Percentiles rank a stretch among this genome's conserved stretches.
Evolutionary conservation across 2,888 invertebrate species (phyloP).

Genomic region (Leucophenga maculata): DNA sequence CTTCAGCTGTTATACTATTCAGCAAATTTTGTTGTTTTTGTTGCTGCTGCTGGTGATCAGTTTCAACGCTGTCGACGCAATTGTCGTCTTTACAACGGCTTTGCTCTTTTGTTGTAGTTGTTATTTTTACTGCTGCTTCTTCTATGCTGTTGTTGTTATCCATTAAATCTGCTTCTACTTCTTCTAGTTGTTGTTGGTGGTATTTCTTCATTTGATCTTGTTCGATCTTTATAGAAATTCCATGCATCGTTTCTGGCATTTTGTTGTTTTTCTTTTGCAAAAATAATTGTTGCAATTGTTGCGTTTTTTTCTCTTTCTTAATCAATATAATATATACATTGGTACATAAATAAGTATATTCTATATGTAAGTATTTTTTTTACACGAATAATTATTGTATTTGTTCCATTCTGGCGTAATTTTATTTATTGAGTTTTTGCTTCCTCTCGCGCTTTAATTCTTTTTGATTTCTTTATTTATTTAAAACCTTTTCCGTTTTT

Average conservation of each 20-base stretch:
- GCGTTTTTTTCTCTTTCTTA: slow-evolving; percentile 1
- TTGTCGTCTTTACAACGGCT: no score
- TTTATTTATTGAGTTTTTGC: no score
- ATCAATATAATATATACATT: neutral
- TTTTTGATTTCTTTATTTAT: no score
- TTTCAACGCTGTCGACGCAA: no score
- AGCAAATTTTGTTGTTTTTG: neutral
- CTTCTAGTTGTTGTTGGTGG: slow-evolving; percentile 35
- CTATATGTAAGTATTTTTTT: no score
- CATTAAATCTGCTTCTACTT: slow-evolving; percentile 52
- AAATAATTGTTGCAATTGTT: slow-evolving; percentile 27
- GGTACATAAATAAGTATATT: neutral
- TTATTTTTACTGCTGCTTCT: slow-evolving; percentile 33
- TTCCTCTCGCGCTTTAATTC: no score
- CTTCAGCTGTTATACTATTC: neutral
- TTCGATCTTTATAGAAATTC: slow-evolving; percentile 2
- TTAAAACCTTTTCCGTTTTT: no score
- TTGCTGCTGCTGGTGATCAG: neutral
- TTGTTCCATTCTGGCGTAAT: no score
- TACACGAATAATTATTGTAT: neutral
- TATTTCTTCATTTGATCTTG: slow-evolving; percentile 26
- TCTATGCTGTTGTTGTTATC: slow-evolving; percentile 39
- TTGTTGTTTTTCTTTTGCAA: slow-evolving; percentile 47
- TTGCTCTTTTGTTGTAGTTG: slow-evolving; percentile 29
- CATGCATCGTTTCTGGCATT: slow-evolving; percentile 21